phyloP scores from a whole-genome alignment of 2,888 invertebrate species.

The Polyommatus iphigenia region DNA sequence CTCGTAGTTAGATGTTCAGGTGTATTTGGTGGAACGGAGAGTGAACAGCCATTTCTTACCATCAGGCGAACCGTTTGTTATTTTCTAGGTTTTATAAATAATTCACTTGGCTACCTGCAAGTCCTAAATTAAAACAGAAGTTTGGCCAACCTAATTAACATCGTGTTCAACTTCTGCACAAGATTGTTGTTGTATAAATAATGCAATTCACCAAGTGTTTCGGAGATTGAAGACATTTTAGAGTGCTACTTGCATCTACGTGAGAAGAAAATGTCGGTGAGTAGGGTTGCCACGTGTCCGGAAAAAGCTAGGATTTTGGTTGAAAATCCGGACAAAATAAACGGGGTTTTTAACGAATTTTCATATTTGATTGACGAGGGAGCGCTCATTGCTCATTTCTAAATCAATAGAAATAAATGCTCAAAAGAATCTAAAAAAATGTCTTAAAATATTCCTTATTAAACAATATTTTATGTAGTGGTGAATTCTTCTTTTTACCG shows the following conservation, averaged over 20 bases:
- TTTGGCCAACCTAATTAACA: conserved; percentile 4
- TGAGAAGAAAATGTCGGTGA: neutral
- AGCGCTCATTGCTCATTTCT: too few species aligned
- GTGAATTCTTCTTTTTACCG: too few species aligned
- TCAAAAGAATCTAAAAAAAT: too few species aligned
- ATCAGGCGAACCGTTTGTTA: neutral
- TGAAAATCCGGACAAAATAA: too few species aligned
- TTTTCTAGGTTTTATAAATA: neutral
- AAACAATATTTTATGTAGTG: too few species aligned
- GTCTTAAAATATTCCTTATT: too few species aligned
- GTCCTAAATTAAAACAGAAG: conserved; percentile 4
- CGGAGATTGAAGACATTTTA: neutral
- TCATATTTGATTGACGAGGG: too few species aligned
- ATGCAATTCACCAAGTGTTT: conserved; percentile 1
- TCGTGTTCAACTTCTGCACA: neutral
- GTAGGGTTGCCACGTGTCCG: neutral
- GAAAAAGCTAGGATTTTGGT: neutral
- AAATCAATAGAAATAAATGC: too few species aligned
- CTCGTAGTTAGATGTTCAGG: too few species aligned
- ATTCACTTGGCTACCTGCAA: neutral
- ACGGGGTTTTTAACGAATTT: too few species aligned
- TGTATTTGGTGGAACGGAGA: too few species aligned
- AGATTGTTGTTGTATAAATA: conserved; percentile 8
- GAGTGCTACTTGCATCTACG: neutral
- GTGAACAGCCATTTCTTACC: neutral